Evolutionary conservation across 2,113 vertebrate species (phyloP), one percentile per base, ranked within the genome.

Genomic region (Micromys minutus): DNA sequence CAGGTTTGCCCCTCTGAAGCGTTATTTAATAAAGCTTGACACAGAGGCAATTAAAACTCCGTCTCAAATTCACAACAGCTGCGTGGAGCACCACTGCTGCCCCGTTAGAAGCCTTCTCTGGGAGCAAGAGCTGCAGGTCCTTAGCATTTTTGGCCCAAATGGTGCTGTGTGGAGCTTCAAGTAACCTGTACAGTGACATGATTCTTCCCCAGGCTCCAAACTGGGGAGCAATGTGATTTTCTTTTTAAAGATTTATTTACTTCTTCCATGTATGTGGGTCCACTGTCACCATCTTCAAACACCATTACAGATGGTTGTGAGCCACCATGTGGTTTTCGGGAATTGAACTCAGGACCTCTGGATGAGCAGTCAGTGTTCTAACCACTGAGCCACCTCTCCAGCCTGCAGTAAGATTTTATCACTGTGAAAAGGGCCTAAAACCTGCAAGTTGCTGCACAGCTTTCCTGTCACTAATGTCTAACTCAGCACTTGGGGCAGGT

Each of bases 1-100:
- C 3, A 94, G 93, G 88, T 94, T 91, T 92, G 89, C 36, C 92
- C 34, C 63, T 91, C 83, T 87, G 83, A 96, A 95, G 87, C 89
- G 83, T 89, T 96, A 94, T 94, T 97, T 95, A 97, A 97, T 95
- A 97, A 91, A 93, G 95, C 63, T 95, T 1, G 12, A 95, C 91
- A 93, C 89, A 95, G 95, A 93, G 87, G 83, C 94, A 96, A 97
- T 97, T 95, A 97, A 89, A 93, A 90, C 52, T 17, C 90, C 93
- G 89, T 83, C 83, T 95, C 74, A 92, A 94, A 95, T 95, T 50
- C 93, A 93, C 75, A 86, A 42, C 89, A 97, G 89, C 80, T 98
- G 67, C 59, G 88, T 71, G 80, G 67, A 92, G 88, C 80, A 59
- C 79, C 31, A 77, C 93, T 83, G 0, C 47, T 22, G 88, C 84